Percentiles rank a stretch among this genome's conserved stretches.
phyloP scores from a whole-genome alignment of 2,888 invertebrate species.

The Drosophila antonietae region DNA sequence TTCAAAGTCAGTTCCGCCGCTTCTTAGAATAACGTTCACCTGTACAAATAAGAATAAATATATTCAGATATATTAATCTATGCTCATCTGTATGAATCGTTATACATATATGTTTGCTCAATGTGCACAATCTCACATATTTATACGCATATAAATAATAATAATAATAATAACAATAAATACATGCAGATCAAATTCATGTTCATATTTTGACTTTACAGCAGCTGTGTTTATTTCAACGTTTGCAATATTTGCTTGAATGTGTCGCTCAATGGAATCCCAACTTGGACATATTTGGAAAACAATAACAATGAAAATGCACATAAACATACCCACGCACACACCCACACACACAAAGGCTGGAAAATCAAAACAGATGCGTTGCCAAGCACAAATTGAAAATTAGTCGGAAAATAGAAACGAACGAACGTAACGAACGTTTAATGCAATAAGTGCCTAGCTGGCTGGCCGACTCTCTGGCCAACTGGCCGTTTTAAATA shows the following conservation, averaged over 20 bases:
- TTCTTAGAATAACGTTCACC: neutral
- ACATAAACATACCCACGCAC: conserved; percentile 12
- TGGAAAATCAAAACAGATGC: conserved; percentile 55
- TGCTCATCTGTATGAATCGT: neutral
- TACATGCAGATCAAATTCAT: conserved; percentile 3
- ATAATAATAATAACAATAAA: neutral
- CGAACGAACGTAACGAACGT: conserved; percentile 2
- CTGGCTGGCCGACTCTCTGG: neutral
- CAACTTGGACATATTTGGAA: conserved; percentile 42
- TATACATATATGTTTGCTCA: neutral
- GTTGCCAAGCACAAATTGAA: conserved; percentile 48
- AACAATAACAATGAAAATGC: conserved; percentile 17
- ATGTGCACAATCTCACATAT: neutral
- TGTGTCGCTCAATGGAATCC: conserved; percentile 20
- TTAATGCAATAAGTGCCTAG: conserved; percentile 44
- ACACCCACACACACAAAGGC: neutral
- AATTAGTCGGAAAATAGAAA: conserved; percentile 36
- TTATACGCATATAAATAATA: conserved; percentile 2
- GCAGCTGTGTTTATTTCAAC: conserved; percentile 28
- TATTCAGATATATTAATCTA: neutral
- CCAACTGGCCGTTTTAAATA: conserved; percentile 52
- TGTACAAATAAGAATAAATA: neutral
- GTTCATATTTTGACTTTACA: conserved; percentile 23
- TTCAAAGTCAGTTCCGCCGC: neutral
- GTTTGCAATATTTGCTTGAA: conserved; percentile 30